Percentiles rank a stretch among this genome's conserved stretches.
Conservation (phyloP, 2,888 invertebrate genomes). For the Didymodactylos carnosus region DNA sequence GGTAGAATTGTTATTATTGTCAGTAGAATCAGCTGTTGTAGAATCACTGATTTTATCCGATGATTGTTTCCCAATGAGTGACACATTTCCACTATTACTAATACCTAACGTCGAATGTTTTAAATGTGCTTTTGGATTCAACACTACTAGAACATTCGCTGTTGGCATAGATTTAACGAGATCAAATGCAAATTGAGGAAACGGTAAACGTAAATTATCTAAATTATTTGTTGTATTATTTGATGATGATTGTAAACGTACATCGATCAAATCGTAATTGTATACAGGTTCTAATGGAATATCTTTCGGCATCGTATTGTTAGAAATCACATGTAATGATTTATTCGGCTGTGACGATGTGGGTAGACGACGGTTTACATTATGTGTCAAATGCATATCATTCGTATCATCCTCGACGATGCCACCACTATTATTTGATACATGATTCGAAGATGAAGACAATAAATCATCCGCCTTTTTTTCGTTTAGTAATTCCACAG, state of each 20-base stretch:
- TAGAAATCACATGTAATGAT: too few species aligned
- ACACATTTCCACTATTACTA: neutral
- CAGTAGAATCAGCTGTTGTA: neutral
- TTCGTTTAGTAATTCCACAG: too few species aligned
- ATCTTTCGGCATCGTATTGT: too few species aligned
- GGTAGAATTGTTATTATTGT: neutral
- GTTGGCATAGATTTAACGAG: neutral
- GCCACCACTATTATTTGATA: too few species aligned
- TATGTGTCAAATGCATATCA: too few species aligned
- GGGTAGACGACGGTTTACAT: too few species aligned
- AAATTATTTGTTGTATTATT: too few species aligned
- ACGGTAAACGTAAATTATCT: neutral
- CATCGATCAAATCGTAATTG: neutral
- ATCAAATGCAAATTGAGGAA: neutral
- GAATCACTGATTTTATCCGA: neutral
- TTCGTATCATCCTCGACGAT: too few species aligned
- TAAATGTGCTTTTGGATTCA: neutral
- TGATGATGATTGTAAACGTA: neutral
- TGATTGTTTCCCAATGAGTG: neutral
- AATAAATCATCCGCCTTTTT: too few species aligned
- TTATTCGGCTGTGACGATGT: too few species aligned
- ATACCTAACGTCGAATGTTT: neutral
- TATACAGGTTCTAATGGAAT: neutral
- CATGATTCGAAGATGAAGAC: too few species aligned
- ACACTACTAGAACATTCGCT: neutral